Evolutionary conservation across 2,113 vertebrate genomes (phyloP).

Genomic region (Clarias magur): DNA sequence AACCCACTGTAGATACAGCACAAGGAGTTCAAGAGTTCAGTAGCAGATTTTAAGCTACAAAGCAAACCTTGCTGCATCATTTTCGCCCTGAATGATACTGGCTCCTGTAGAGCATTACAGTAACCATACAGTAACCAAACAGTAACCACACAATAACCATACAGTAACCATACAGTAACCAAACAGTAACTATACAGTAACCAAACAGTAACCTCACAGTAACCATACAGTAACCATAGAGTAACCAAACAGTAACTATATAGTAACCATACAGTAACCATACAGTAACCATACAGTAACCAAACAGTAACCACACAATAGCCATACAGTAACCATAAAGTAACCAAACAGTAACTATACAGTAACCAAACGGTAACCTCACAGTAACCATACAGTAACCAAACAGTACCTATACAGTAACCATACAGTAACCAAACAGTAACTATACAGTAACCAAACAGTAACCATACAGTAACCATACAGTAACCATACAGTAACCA

Average conservation of each 20-base stretch:
- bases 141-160: too few species aligned
- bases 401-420: not conserved
- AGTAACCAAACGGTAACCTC: too few species aligned
- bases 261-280: too few species aligned
- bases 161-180: not conserved
- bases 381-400: not conserved
- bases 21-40: not conserved
- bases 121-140: not conserved
- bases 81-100: not conserved
- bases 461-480: not conserved
- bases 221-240: not conserved
- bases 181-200: not conserved
- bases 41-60: not conserved
- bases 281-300: not conserved
- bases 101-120: not conserved
- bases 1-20: not conserved
- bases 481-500: too few species aligned
- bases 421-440: not conserved
- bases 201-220: not conserved
- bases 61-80: not conserved
- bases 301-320: not conserved
- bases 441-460: not conserved
- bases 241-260: not conserved
- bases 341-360: not conserved
- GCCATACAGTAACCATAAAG: not conserved